Evolutionary conservation across 1,140 invertebrate species (phyloP).

Genomic region (Heliconius himera): DNA sequence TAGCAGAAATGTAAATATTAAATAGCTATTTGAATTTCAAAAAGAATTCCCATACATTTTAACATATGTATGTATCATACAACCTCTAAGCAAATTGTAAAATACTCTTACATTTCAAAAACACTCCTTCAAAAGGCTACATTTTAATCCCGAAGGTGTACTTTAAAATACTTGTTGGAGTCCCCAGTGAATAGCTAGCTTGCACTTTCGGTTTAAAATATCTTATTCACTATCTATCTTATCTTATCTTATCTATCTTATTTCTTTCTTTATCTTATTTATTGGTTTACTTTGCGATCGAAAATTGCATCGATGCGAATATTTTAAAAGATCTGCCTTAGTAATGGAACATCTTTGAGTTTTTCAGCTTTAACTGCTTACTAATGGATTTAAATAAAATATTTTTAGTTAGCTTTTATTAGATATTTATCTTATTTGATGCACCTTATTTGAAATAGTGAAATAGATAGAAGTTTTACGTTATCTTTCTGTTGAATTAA

Average conservation of each 20-base stretch:
- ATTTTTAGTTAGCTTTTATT: neutral
- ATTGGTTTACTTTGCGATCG: conserved; percentile 36
- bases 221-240: conserved; percentile 46
- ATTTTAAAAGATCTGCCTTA: conserved; percentile 16
- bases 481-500: no score
- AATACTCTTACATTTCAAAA: neutral
- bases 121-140: neutral
- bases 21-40: neutral
- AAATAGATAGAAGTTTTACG: neutral
- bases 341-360: conserved; percentile 14
- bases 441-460: neutral
- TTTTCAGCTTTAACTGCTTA: neutral
- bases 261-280: conserved; percentile 35
- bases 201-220: conserved; percentile 51
- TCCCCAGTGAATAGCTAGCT: conserved; percentile 39
- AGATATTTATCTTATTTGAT: neutral
- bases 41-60: neutral
- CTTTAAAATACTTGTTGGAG: conserved; percentile 30
- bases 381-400: neutral
- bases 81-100: neutral
- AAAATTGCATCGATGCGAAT: conserved; percentile 29
- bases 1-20: no score
- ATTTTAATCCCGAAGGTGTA: conserved; percentile 31
- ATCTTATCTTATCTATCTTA: conserved; percentile 20
- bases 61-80: neutral